phyloP scores from a whole-genome alignment of 1,140 invertebrate species.

The Drosophila ficusphila region DNA sequence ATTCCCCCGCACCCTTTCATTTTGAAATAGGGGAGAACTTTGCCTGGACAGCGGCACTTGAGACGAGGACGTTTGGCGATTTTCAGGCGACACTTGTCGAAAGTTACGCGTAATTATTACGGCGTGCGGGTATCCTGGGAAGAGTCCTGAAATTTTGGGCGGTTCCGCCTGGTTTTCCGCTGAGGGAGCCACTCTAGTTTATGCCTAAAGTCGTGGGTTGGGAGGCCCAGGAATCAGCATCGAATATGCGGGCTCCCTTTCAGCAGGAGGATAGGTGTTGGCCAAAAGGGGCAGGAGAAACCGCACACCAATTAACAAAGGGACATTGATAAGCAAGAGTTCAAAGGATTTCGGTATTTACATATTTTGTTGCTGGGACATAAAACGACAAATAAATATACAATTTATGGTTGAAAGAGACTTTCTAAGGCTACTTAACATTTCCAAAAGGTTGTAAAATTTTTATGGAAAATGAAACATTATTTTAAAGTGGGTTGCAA shows the following conservation, averaged over 20 bases:
- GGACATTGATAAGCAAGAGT: slow-evolving; percentile 17
- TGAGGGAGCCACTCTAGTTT: slow-evolving; percentile 38
- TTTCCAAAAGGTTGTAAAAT: too few species aligned
- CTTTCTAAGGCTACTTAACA: too few species aligned
- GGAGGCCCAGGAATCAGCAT: not conserved
- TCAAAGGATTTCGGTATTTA: slow-evolving; percentile 18
- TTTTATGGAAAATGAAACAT: too few species aligned
- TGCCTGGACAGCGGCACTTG: slow-evolving; percentile 44
- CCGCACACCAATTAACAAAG: slow-evolving; percentile 55
- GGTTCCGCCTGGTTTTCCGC: slow-evolving; percentile 18
- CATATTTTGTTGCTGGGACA: slow-evolving; percentile 17
- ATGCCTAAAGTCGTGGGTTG: slow-evolving; percentile 10
- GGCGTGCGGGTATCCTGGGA: slow-evolving; percentile 37
- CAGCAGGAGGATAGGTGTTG: slow-evolving; percentile 27
- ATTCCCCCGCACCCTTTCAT: slow-evolving; percentile 16
- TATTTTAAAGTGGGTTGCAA: too few species aligned
- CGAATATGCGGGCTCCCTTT: slow-evolving; percentile 35
- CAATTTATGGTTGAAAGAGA: not conserved
- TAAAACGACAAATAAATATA: not conserved
- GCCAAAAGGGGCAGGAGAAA: slow-evolving; percentile 10
- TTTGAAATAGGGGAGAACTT: slow-evolving; percentile 46
- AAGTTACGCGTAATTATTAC: slow-evolving; percentile 80
- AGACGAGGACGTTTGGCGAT: slow-evolving; percentile 61
- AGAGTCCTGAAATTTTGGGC: slow-evolving; percentile 3
- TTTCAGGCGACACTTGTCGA: slow-evolving; percentile 77